Evolutionary conservation across 2,113 vertebrate species (phyloP).

Genomic region (Hippocampus abdominalis): DNA sequence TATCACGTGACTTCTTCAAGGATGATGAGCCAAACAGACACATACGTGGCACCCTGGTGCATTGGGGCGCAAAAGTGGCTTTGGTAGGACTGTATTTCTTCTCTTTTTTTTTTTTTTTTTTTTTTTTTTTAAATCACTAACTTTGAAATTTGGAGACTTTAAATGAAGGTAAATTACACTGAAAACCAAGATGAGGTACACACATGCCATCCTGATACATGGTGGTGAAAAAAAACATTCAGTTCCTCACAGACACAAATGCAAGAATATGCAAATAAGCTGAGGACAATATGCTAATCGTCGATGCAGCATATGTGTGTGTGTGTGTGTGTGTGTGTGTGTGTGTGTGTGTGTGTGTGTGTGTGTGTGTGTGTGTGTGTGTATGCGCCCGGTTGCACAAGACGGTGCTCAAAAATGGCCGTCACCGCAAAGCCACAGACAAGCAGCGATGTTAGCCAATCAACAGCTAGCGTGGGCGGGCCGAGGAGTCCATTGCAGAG

Average conservation of each 20-base stretch:
- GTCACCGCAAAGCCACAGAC: slow-evolving; percentile 4
- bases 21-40: too few species aligned
- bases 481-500: neutral
- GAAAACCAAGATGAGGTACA: neutral
- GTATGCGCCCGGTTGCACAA: slow-evolving; percentile 19
- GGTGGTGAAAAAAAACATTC: neutral
- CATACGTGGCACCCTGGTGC: too few species aligned
- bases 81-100: too few species aligned
- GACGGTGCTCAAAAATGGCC: slow-evolving; percentile 26
- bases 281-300: slow-evolving; percentile 49
- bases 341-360: neutral
- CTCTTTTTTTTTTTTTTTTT: too few species aligned
- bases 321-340: neutral
- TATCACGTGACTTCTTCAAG: neutral
- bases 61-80: too few species aligned
- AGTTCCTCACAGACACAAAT: slow-evolving; percentile 50
- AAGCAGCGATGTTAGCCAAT: slow-evolving; percentile 12
- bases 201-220: neutral
- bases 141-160: too few species aligned
- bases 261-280: slow-evolving; percentile 65
- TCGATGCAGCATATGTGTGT: slow-evolving; percentile 18
- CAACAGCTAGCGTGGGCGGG: neutral
- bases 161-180: neutral
- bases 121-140: too few species aligned
- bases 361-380: neutral